Conservation (phyloP, 1,140 invertebrate genomes). For the Antheraea mylitta region DNA sequence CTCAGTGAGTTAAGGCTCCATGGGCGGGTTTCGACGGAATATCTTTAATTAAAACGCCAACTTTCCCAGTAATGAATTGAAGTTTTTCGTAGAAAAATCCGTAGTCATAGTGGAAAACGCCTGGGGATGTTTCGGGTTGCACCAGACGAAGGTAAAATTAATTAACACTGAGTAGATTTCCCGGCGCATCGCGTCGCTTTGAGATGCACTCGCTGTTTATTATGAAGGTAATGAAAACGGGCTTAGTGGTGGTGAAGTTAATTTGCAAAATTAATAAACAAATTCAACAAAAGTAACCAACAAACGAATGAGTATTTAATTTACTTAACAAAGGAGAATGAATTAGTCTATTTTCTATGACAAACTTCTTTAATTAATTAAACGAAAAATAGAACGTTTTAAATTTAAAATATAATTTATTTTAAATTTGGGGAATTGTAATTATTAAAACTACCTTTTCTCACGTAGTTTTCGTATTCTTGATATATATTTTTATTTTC, state of each 20-base stretch:
- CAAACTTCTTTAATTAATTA: no score
- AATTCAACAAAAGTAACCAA: neutral
- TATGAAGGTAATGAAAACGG: constrained; percentile 13
- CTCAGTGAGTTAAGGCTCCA: constrained; percentile 72
- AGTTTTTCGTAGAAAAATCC: constrained; percentile 42
- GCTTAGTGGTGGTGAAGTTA: constrained; percentile 4
- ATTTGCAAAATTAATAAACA: constrained; percentile 1
- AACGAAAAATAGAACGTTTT: no score
- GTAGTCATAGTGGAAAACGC: constrained; percentile 25
- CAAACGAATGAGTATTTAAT: neutral
- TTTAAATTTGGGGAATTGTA: no score
- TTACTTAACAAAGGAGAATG: neutral
- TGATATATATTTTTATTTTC: no score
- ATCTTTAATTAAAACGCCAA: constrained; percentile 76
- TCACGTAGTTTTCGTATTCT: no score
- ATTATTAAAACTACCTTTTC: no score
- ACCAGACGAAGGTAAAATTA: constrained; percentile 27
- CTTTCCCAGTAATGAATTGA: constrained; percentile 67
- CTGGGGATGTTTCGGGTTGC: constrained; percentile 28
- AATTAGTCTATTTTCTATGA: neutral
- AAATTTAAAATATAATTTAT: no score
- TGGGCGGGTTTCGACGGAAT: constrained; percentile 68
- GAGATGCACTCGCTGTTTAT: constrained; percentile 9
- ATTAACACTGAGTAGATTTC: constrained; percentile 31
- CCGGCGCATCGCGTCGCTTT: constrained; percentile 15